Evolutionary conservation across 1,140 invertebrate genomes (phyloP), one percentile per base, ranked within the genome.

Genomic region (Adelges cooleyi): DNA sequence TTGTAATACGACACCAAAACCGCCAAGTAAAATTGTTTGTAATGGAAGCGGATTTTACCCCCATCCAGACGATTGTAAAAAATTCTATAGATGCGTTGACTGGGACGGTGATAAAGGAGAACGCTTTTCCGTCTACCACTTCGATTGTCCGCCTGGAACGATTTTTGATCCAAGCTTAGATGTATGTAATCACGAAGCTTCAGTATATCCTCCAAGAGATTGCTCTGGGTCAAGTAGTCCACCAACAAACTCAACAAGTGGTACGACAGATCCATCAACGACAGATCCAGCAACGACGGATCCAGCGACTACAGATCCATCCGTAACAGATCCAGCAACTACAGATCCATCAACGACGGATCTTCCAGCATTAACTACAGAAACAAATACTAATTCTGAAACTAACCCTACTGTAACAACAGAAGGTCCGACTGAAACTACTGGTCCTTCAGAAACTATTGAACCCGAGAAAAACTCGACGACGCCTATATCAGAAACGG

Each of bases 71-170:
- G 75, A 82, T 42, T 89, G 86, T 71, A 79, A 78, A 50, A 84
- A 84, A 70, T 86, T 86, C 70, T 86, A 86, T 69, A 78, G 84
- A 56, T 87, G 86, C 71, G 86, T 88, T n/a, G 77, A 79, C 67
- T 77, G 74, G 71, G 71, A 73, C 62, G 73, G 74, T 1, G 75
- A 81, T 66, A 79, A 82, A 68, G 82, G 80, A 25, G 80, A 84
- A 66, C 78, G 80, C 25, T 83, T 80, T 68, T 80, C 79, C 38
- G 74, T 81, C 5, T 80, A 77, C 66, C 70, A 78, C 42, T 81
- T 80, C 66, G 74, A 79, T 33, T 81, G 80, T 67, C 69, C 74
- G 9, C 70, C 73, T n/a, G 79, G 80, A 59, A 82, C 80, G 10
- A 80, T 80, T 56, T 81, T 77, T 53, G 80, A 81, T 70, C 75